phyloP scores from a whole-genome alignment of 2,797 vertebrate species.

The Enteromius radiatus region DNA sequence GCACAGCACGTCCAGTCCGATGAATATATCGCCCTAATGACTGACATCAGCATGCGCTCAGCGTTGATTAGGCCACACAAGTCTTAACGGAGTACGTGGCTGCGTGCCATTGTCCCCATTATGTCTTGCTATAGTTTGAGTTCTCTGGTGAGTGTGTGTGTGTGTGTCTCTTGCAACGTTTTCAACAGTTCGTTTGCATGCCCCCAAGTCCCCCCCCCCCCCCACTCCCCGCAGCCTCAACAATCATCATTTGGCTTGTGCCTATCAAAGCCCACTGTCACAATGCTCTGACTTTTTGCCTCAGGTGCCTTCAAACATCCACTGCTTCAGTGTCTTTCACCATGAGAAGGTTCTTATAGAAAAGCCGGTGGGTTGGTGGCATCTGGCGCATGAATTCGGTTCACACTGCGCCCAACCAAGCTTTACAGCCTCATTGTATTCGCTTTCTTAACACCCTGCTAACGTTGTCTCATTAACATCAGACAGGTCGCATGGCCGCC shows the following conservation, averaged over 20 bases:
- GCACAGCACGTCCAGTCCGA: background rate
- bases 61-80: slow-evolving; percentile 26
- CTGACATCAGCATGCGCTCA: slow-evolving; percentile 35
- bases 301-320: slow-evolving; percentile 65
- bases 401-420: slow-evolving; percentile 5
- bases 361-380: slow-evolving; percentile 10
- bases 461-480: slow-evolving; percentile 67
- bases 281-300: slow-evolving; percentile 52
- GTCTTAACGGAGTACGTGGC: slow-evolving; percentile 42
- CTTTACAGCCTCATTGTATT: slow-evolving; percentile 37
- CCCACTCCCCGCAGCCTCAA: slow-evolving; percentile 52
- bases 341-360: slow-evolving; percentile 30
- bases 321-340: slow-evolving; percentile 55
- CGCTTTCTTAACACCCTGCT: slow-evolving; percentile 61
- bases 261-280: slow-evolving; percentile 67
- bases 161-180: slow-evolving; percentile 60
- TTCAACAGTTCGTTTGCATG: slow-evolving; percentile 37
- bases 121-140: slow-evolving; percentile 70
- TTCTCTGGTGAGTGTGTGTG: slow-evolving; percentile 64
- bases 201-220: background rate
- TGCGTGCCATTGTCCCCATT: slow-evolving; percentile 70
- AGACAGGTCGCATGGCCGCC: slow-evolving; percentile 68
- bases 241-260: slow-evolving; percentile 66
- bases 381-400: slow-evolving; percentile 26
- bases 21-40: slow-evolving; percentile 35